Percentiles rank a stretch among this genome's conserved stretches.
phyloP scores from a whole-genome alignment of 2,113 vertebrate species.

The Empidonax traillii region DNA sequence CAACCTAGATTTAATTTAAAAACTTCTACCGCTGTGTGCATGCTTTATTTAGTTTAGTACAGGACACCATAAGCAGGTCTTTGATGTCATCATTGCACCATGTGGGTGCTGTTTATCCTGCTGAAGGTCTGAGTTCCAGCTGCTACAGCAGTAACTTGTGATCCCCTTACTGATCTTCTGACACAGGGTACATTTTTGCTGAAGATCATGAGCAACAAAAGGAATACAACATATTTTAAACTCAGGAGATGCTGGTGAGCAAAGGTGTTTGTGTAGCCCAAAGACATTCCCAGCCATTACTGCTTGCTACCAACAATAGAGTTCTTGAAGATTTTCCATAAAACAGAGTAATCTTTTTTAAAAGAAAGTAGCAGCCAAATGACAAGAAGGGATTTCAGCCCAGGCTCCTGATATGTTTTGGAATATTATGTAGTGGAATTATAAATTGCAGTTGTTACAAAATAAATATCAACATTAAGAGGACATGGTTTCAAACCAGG shows the following conservation, averaged over 20 bases:
- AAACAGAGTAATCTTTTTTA: background rate
- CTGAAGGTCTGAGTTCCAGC: background rate
- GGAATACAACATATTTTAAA: background rate
- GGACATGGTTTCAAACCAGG: background rate
- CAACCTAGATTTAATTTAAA: background rate
- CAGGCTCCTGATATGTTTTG: background rate
- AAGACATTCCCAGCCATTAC: background rate
- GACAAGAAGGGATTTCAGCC: background rate
- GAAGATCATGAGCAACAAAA: background rate
- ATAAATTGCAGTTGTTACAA: background rate
- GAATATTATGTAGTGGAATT: background rate
- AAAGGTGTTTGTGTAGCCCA: background rate
- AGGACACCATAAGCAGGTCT: background rate
- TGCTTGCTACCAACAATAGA: background rate
- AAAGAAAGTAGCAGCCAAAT: background rate
- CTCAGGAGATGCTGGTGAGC: background rate
- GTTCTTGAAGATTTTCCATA: background rate
- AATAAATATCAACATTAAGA: background rate
- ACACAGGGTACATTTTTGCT: accelerated
- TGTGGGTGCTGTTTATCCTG: background rate
- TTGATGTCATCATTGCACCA: background rate
- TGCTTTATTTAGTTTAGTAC: background rate
- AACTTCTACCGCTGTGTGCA: accelerated
- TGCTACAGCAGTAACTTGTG: background rate
- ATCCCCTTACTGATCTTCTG: background rate